Conservation (phyloP, 2,113 vertebrate genomes). For the Acanthochromis polyacanthus region DNA sequence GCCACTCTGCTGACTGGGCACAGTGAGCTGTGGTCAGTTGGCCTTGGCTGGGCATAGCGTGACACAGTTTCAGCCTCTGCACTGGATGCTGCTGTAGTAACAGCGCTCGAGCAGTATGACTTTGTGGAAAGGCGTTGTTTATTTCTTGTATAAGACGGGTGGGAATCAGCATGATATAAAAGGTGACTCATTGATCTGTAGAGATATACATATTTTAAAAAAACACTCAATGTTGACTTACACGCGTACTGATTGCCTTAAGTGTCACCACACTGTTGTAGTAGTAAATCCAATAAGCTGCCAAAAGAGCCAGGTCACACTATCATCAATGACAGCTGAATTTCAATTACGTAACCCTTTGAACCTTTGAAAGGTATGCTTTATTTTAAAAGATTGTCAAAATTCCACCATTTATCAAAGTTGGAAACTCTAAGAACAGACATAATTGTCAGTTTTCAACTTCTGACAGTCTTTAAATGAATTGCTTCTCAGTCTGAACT, state of each 20-base stretch:
- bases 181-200: constrained; percentile 19
- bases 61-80: constrained; percentile 18
- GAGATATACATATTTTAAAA: not conserved
- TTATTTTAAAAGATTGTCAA: too few relatives aligned
- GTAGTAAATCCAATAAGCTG: not conserved
- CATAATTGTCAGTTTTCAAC: too few relatives aligned
- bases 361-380: too few relatives aligned
- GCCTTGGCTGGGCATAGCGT: constrained; percentile 35
- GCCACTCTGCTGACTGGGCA: constrained; percentile 51
- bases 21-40: constrained; percentile 43
- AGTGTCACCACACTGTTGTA: not conserved
- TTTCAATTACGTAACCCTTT: not conserved
- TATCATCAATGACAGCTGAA: not conserved
- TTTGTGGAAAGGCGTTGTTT: not conserved
- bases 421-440: too few relatives aligned
- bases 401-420: too few relatives aligned
- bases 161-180: not conserved
- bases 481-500: too few relatives aligned
- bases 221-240: not conserved
- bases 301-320: not conserved
- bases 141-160: not conserved
- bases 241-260: not conserved
- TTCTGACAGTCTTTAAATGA: too few relatives aligned
- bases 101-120: not conserved
- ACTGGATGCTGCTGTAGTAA: constrained; percentile 10